These are phyloP conservation scores for Spodoptera picta DNA, from an alignment of 2,888 invertebrate genomes.

Conservation along the genomic window DNA sequence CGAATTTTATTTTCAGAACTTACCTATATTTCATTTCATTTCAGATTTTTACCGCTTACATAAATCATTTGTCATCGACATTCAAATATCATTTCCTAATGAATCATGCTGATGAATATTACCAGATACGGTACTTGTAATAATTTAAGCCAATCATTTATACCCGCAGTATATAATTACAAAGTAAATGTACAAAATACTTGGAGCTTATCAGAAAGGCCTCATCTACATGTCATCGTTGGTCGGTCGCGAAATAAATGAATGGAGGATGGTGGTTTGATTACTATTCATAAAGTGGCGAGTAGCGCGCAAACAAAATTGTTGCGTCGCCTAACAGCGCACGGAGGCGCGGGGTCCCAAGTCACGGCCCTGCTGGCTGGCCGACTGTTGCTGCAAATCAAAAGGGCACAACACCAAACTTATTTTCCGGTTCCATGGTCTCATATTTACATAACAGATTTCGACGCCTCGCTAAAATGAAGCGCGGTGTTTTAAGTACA, in stretches of 20 bases:
- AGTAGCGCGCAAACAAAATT: conserved; percentile 71
- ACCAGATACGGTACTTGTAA: conserved; percentile 43
- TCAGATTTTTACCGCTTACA: conserved; percentile 32
- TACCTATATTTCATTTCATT: conserved; percentile 25
- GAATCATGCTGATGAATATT: conserved; percentile 38
- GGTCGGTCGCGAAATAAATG: conserved; percentile 75
- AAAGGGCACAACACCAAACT: conserved; percentile 71
- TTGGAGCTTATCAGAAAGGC: conserved; percentile 74
- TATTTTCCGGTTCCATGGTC: conserved; percentile 73
- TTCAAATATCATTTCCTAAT: conserved; percentile 36
- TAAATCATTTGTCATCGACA: conserved; percentile 38
- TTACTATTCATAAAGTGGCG: conserved; percentile 81
- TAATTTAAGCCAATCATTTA: conserved; percentile 64
- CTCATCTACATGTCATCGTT: conserved; percentile 81
- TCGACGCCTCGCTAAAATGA: conserved; percentile 59
- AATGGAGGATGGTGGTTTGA: conserved; percentile 74
- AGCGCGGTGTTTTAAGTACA: conserved; percentile 56
- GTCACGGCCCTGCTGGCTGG: conserved; percentile 44
- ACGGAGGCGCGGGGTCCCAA: conserved; percentile 11
- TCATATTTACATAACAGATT: conserved; percentile 76
- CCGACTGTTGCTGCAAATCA: conserved; percentile 63
- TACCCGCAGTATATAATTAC: conserved; percentile 67
- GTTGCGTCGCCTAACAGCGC: conserved; percentile 60
- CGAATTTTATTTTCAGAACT: conserved; percentile 27
- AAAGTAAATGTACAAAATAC: conserved; percentile 75